These are phyloP conservation scores for Aramus guarauna DNA, from an alignment of 2,113 vertebrate genomes.

Conservation along the genomic window DNA sequence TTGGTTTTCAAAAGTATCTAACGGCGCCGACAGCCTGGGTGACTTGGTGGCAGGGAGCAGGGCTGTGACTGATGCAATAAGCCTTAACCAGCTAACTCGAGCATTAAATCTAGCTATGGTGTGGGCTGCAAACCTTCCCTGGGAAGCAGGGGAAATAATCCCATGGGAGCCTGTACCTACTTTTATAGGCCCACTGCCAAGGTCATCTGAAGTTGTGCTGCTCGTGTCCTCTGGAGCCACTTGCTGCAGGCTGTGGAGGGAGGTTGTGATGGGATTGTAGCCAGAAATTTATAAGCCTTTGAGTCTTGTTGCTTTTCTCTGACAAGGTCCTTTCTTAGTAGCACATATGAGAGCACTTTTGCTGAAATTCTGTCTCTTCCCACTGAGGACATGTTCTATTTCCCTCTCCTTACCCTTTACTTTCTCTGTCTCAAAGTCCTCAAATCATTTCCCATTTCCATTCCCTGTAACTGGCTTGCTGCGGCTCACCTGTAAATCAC, in stretches of 20 bases:
- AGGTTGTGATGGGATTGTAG: fast-evolving
- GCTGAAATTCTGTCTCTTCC: background rate
- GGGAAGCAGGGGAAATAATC: background rate
- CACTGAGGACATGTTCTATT: fast-evolving
- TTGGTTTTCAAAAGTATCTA: background rate
- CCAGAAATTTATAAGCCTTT: background rate
- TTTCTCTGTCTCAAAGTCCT: background rate
- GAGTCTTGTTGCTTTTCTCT: background rate
- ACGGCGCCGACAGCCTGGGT: background rate
- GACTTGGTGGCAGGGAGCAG: background rate
- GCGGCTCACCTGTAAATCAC: background rate
- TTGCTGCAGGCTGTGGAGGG: background rate
- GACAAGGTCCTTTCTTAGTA: background rate
- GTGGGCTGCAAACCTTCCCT: background rate
- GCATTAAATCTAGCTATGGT: background rate
- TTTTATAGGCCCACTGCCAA: background rate
- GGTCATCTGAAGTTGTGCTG: background rate
- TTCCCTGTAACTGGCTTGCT: background rate
- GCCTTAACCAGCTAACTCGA: background rate
- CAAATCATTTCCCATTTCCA: background rate
- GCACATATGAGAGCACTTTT: background rate
- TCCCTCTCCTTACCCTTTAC: background rate
- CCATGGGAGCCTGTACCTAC: background rate
- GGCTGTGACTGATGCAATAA: background rate
- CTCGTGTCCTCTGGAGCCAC: background rate